phyloP scores from a whole-genome alignment of 1,140 invertebrate genomes.

The Stenopsyche tienmushanensis region DNA sequence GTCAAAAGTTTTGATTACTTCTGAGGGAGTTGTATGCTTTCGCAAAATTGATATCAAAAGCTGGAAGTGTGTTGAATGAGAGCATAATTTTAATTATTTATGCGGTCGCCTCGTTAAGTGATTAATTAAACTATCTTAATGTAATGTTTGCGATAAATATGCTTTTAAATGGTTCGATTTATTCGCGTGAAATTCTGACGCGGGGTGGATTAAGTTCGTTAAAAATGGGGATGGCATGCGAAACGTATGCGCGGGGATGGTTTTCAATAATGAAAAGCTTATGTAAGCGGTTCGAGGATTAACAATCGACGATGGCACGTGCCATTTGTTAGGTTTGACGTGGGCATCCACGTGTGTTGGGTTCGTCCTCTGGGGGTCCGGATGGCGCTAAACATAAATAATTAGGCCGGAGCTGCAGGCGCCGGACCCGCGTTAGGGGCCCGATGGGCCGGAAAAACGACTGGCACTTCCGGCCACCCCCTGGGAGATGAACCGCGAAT shows the following conservation, averaged over 20 bases:
- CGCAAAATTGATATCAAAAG: too few species aligned
- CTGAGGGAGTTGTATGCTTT: too few species aligned
- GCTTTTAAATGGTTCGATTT: too few species aligned
- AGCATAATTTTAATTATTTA: too few species aligned
- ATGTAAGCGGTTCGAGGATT: neutral
- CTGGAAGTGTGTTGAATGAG: too few species aligned
- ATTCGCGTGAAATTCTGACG: too few species aligned
- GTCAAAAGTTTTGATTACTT: too few species aligned
- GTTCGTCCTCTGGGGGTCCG: neutral
- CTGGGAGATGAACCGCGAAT: slow-evolving; percentile 8
- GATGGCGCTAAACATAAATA: slow-evolving; percentile 16
- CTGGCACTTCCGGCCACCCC: slow-evolving; percentile 14
- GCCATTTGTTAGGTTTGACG: slow-evolving; percentile 24
- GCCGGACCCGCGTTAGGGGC: slow-evolving; percentile 1
- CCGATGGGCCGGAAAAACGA: slow-evolving; percentile 19
- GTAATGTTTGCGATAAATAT: too few species aligned
- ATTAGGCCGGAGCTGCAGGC: slow-evolving; percentile 4
- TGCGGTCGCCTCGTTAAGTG: too few species aligned
- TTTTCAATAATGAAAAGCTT: slow-evolving; percentile 22
- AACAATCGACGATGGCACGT: neutral
- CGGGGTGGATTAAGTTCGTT: too few species aligned
- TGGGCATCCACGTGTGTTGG: neutral
- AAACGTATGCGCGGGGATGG: neutral
- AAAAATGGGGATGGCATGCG: too few species aligned
- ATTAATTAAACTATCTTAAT: too few species aligned